phyloP scores from a whole-genome alignment of 2,888 invertebrate genomes.

The Hirudinaria manillensis region DNA sequence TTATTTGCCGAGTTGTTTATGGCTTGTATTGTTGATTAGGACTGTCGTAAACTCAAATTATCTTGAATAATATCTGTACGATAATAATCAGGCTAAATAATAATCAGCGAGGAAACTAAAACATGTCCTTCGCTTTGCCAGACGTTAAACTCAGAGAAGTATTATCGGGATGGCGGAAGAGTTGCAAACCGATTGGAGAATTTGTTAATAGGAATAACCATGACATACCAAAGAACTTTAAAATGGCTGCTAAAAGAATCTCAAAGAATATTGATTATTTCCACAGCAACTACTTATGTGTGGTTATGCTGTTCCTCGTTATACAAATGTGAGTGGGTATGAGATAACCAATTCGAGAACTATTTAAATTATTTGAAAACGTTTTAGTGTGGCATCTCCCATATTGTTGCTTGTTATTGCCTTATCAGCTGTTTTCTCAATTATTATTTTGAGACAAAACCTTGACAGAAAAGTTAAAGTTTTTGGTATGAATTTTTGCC shows the following conservation, averaged over 20 bases:
- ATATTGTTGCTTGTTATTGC: constrained; percentile 17
- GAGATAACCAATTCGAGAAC: neutral
- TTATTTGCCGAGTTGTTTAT: no score
- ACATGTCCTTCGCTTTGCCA: constrained; percentile 26
- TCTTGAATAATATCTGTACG: no score
- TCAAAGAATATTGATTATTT: constrained; percentile 23
- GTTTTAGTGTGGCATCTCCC: constrained; percentile 18
- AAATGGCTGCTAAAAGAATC: constrained; percentile 14
- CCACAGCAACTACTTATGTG: constrained; percentile 24
- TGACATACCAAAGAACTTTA: constrained; percentile 17
- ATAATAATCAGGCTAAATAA: no score
- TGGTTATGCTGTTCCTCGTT: constrained; percentile 8
- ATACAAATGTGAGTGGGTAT: constrained; percentile 17
- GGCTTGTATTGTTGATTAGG: no score
- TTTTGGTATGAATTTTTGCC: neutral
- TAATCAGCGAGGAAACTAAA: no score
- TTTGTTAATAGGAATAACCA: constrained; percentile 14
- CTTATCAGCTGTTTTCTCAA: neutral
- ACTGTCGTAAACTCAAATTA: no score
- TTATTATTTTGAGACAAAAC: constrained; percentile 20
- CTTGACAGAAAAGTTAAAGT: constrained; percentile 17
- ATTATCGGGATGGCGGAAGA: neutral
- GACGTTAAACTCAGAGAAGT: constrained; percentile 23
- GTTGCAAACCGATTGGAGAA: constrained; percentile 9
- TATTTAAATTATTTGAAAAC: constrained; percentile 12